Conservation (phyloP, 2,113 vertebrate genomes). For the Sinocyclocheilus maitianheensis region DNA sequence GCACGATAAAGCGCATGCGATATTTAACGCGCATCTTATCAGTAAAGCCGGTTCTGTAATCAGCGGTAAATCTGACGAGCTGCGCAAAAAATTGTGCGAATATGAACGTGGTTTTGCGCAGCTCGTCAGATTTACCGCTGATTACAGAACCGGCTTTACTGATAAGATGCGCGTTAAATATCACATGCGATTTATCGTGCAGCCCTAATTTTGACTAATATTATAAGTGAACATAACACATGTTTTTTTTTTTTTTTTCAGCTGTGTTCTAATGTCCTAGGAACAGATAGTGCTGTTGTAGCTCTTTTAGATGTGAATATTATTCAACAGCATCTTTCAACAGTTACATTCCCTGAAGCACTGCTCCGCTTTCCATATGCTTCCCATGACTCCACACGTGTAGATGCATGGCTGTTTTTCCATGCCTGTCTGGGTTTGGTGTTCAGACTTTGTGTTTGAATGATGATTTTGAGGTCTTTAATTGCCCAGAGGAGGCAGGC, state of each 20-base stretch:
- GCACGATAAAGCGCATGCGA: too few species aligned
- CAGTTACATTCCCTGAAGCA: neutral
- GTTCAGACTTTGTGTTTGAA: neutral
- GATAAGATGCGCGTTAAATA: too few species aligned
- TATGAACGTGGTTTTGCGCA: too few species aligned
- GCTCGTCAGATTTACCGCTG: too few species aligned
- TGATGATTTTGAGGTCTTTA: constrained; percentile 4
- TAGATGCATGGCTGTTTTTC: neutral
- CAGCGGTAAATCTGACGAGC: too few species aligned
- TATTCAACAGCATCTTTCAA: neutral
- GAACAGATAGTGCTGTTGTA: neutral
- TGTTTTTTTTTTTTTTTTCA: neutral
- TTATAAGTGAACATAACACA: neutral
- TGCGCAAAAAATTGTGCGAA: too few species aligned
- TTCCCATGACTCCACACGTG: neutral
- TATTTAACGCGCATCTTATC: too few species aligned
- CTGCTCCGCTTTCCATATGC: neutral
- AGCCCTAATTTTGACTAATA: neutral
- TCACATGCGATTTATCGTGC: too few species aligned
- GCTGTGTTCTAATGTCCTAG: neutral
- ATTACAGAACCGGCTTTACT: too few species aligned
- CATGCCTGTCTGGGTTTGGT: neutral
- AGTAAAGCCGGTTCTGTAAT: too few species aligned
- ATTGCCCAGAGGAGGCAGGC: neutral
- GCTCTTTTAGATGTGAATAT: neutral